Evolutionary conservation across 2,113 vertebrate genomes (phyloP).

Genomic region (Colius striatus): DNA sequence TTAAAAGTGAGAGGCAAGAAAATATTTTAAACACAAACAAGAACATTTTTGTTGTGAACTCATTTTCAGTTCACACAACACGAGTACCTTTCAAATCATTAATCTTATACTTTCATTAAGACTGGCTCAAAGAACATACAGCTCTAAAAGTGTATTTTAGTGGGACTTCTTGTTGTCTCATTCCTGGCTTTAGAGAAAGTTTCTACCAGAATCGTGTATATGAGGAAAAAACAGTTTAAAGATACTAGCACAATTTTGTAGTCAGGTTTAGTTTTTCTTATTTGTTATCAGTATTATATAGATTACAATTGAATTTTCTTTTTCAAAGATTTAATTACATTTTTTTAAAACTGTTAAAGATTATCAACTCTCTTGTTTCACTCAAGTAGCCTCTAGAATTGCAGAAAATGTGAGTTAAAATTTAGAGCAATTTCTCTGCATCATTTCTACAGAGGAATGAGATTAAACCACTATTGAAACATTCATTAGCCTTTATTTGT

Average conservation of each 20-base stretch:
- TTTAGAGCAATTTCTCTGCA: not conserved
- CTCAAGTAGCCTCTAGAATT: not conserved
- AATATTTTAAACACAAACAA: not conserved
- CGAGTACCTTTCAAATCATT: not conserved
- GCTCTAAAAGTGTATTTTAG: not conserved
- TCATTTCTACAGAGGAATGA: slow-evolving; percentile 5
- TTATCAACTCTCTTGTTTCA: not conserved
- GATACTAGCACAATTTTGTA: not conserved
- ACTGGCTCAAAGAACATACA: not conserved
- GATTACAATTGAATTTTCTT: not conserved
- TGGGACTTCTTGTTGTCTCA: not conserved
- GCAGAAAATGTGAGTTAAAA: not conserved
- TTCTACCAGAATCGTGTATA: not conserved
- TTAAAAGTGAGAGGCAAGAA: not conserved
- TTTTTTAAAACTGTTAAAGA: not conserved
- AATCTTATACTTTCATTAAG: not conserved
- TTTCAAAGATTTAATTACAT: not conserved
- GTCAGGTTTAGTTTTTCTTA: not conserved
- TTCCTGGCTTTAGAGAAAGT: not conserved
- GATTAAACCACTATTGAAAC: not conserved
- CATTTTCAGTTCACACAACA: not conserved
- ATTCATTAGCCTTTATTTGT: not conserved
- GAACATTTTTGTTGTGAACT: not conserved
- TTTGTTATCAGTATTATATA: not conserved
- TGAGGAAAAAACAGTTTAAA: not conserved